These are phyloP conservation scores for Chymomyza fuscimana DNA, from an alignment of 2,888 invertebrate species.

Conservation along the genomic window DNA sequence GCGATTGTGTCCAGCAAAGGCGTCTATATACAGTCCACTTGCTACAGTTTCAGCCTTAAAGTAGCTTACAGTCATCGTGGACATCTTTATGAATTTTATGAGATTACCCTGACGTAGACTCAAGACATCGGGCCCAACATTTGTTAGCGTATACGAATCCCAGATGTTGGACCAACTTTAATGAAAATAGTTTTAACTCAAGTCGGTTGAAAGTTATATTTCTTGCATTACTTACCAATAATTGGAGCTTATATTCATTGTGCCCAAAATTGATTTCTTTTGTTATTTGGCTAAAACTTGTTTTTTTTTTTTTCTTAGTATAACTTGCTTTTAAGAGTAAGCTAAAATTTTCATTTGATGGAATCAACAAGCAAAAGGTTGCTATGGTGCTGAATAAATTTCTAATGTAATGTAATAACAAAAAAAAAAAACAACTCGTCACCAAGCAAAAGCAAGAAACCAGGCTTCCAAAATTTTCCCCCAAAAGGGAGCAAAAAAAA, in stretches of 20 bases:
- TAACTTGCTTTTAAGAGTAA: not conserved
- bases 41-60: slow-evolving; percentile 53
- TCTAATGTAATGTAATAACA: not conserved
- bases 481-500: no score
- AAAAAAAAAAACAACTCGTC: not conserved
- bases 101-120: slow-evolving; percentile 46
- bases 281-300: not conserved
- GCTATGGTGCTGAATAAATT: not conserved
- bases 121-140: slow-evolving; percentile 64
- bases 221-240: slow-evolving; percentile 40
- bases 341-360: not conserved
- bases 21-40: slow-evolving; percentile 46
- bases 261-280: slow-evolving; percentile 5
- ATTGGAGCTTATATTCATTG: slow-evolving; percentile 55
- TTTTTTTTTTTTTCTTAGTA: not conserved
- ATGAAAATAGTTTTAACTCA: not conserved
- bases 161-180: slow-evolving; percentile 57
- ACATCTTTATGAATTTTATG: slow-evolving; percentile 50
- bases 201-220: rapidly evolving
- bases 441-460: no score
- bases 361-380: slow-evolving; percentile 1
- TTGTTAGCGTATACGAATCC: slow-evolving; percentile 30
- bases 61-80: slow-evolving; percentile 39
- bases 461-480: no score
- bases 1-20: slow-evolving; percentile 81